Evolutionary conservation across 2,113 vertebrate genomes (phyloP).

Genomic region (Neodontobutis hainanensis): DNA sequence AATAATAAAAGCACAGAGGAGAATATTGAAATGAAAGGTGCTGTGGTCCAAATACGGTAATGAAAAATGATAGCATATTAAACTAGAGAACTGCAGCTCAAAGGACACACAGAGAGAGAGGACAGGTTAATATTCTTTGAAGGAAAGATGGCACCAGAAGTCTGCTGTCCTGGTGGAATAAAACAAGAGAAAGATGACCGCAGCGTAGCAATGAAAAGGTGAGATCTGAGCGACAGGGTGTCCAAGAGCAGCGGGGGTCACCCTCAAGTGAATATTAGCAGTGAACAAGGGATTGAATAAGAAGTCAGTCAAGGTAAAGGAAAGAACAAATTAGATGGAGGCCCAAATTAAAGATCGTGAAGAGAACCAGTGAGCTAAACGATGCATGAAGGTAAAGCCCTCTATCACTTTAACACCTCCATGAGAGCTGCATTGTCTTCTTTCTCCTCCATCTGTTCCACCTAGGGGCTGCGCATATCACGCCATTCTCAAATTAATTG

Average conservation of each 20-base stretch:
- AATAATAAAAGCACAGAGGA: background rate
- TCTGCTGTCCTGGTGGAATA: background rate
- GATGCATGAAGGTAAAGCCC: constrained; percentile 49
- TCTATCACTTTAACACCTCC: constrained; percentile 27
- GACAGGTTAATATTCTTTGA: too few species aligned
- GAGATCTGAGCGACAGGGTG: background rate
- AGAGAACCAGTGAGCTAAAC: constrained; percentile 4
- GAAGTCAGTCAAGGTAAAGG: constrained; percentile 47
- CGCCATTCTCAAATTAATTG: constrained; percentile 20
- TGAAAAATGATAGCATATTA: background rate
- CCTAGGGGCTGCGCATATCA: constrained; percentile 15
- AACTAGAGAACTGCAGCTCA: background rate
- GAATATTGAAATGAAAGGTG: background rate
- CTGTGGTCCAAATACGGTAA: background rate
- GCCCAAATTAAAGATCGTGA: constrained; percentile 48
- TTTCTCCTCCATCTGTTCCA: constrained; percentile 11
- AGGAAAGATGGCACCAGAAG: too few species aligned
- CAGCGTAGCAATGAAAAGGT: constrained; percentile 10
- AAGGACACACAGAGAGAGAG: background rate
- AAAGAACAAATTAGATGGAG: constrained; percentile 42
- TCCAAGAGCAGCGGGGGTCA: constrained; percentile 8
- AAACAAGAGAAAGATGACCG: constrained; percentile 1
- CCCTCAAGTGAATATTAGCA: constrained; percentile 31
- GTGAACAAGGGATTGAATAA: constrained; percentile 36
- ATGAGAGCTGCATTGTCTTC: constrained; percentile 10